Base-by-base conservation (phyloP, 2,888 invertebrate genomes). In the Endomychus coccineus region DNA sequence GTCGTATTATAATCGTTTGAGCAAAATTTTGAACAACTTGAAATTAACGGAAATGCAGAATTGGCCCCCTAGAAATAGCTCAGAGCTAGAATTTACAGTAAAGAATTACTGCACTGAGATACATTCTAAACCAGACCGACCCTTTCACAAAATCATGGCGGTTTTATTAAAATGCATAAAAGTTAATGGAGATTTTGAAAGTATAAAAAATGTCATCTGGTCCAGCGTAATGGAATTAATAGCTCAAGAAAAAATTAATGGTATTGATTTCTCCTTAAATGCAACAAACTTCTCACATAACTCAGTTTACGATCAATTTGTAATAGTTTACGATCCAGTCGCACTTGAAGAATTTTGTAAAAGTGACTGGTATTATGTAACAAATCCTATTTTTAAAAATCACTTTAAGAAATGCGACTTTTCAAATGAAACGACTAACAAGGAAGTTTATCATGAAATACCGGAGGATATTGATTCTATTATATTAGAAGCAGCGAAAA, bases 331-430 rank as follows among this genome's bases (percentile, higher is more conserved):
- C 53, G 68, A 77, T 40, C 70, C 64, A 49, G 60, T 70, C 34
- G 65, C 66, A 29, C 56, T 80, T 36, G 66, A 70, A 40, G 63
- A 71, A 30, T 78, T 73, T 54, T 61, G 69, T 14, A 69, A 64
- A 39, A 61, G 67, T 11, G 67, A 75, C 22, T 81, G 80, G 80
- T 71, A 79, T 63, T 77, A 75, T 54, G 34, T 63, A 6, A 53
- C 51, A 22, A 56, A 65, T 48, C 55, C 58, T 16, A 62, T 67
- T 38, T 66, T 75, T 46, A 62, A 69, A 40, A 64, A 67, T 38
- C 54, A 64, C 43, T 68, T 64, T 47, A 28, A 16, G 24, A 36
- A 10, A 27, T 38, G 13, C 10, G 9, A 17, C n/a, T 15, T 23
- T 5, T 2, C 14, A 5, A 16, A 14, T 11, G 12, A 43, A 14